phyloP scores from a whole-genome alignment of 2,888 invertebrate genomes.

The Macrosoma leucophasiata region DNA sequence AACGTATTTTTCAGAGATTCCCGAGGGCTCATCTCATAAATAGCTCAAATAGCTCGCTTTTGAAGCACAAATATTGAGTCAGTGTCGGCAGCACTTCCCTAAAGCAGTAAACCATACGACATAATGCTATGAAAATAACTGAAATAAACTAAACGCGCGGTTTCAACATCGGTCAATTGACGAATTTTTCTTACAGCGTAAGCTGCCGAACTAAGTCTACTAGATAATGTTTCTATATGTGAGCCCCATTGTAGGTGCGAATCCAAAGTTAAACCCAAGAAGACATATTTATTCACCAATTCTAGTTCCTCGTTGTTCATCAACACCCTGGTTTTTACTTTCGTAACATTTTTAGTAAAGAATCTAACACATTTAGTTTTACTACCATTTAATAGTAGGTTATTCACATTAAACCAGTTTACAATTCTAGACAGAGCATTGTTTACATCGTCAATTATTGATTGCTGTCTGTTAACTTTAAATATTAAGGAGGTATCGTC shows the following conservation, averaged over 20 bases:
- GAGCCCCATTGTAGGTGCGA: too few species aligned
- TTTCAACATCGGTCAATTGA: constrained; percentile 9
- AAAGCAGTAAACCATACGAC: constrained; percentile 20
- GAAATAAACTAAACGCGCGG: too few species aligned
- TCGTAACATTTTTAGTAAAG: constrained; percentile 10
- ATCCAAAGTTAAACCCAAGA: constrained; percentile 14
- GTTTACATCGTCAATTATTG: neutral
- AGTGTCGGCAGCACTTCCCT: constrained; percentile 18
- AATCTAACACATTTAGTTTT: constrained; percentile 20
- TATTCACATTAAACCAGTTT: constrained; percentile 12
- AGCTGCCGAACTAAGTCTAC: constrained; percentile 19
- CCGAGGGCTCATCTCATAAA: constrained; percentile 9
- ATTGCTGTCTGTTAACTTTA: neutral
- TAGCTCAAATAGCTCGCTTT: constrained; percentile 15
- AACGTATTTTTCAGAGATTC: neutral
- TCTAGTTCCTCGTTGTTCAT: constrained; percentile 6
- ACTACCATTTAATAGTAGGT: constrained; percentile 14
- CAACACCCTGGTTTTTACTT: neutral
- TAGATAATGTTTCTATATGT: constrained; percentile 10
- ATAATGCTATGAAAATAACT: constrained; percentile 19
- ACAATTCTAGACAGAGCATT: neutral
- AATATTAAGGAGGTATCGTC: constrained; percentile 9
- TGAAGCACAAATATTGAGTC: constrained; percentile 15
- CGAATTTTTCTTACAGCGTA: constrained; percentile 14
- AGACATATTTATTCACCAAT: constrained; percentile 6